Conservation (phyloP, 1,140 invertebrate species). For the Macrocentrus cingulum region DNA sequence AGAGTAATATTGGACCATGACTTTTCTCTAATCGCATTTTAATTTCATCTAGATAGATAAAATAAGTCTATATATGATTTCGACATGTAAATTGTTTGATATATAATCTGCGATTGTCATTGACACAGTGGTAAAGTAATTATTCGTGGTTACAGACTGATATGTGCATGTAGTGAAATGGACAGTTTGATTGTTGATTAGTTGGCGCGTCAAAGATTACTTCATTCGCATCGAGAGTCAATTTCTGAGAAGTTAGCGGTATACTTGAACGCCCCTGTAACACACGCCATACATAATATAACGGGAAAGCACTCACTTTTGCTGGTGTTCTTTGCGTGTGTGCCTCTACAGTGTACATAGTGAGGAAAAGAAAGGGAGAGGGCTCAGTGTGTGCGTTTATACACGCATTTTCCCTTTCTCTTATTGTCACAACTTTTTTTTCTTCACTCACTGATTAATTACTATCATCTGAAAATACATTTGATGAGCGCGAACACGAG, state of each 20-base stretch:
- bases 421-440: slow-evolving; percentile 9
- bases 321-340: slow-evolving; percentile 16
- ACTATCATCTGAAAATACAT: not conserved
- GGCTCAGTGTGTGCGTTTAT: not conserved
- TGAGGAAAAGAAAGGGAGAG: slow-evolving; percentile 19
- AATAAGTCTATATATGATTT: too few relatives aligned
- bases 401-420: slow-evolving; percentile 26
- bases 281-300: slow-evolving; percentile 16
- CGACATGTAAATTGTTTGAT: too few relatives aligned
- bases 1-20: too few relatives aligned
- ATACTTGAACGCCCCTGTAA: slow-evolving; percentile 13
- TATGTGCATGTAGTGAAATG: too few relatives aligned
- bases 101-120: too few relatives aligned
- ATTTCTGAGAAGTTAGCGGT: slow-evolving; percentile 31
- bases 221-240: slow-evolving; percentile 27
- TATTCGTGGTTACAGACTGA: too few relatives aligned
- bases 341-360: slow-evolving; percentile 1
- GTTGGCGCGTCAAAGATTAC: slow-evolving; percentile 14
- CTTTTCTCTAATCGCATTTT: too few relatives aligned
- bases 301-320: slow-evolving; percentile 30
- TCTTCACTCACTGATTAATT: slow-evolving; percentile 7
- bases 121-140: too few relatives aligned
- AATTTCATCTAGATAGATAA: too few relatives aligned
- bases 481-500: not conserved
- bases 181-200: too few relatives aligned